Evolutionary conservation across 2,888 invertebrate species (phyloP).

Genomic region (Drosophila gaucha): DNA sequence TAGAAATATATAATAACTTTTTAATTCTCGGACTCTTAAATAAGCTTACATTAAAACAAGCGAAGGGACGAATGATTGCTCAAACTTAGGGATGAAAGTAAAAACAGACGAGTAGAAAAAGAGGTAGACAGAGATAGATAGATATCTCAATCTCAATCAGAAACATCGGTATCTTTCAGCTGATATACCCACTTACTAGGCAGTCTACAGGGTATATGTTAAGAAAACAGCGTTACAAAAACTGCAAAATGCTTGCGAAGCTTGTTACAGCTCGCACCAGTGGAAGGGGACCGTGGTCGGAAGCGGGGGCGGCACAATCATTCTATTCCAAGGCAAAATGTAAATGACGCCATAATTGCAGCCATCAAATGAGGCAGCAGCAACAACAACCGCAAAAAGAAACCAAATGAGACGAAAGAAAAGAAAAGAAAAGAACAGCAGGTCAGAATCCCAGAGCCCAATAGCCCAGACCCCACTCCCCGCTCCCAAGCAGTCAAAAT

Average conservation of each 20-base stretch:
- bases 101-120: background rate
- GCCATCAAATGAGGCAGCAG: slow-evolving; percentile 70
- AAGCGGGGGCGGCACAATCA: slow-evolving; percentile 15
- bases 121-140: background rate
- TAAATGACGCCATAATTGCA: slow-evolving; percentile 81
- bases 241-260: slow-evolving; percentile 33
- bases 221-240: slow-evolving; percentile 9
- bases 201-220: slow-evolving; percentile 1
- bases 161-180: background rate
- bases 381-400: slow-evolving; percentile 9
- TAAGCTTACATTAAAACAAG: too few relatives aligned
- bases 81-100: too few relatives aligned
- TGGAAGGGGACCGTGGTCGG: background rate
- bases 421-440: slow-evolving; percentile 28
- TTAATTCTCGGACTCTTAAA: too few relatives aligned
- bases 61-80: too few relatives aligned
- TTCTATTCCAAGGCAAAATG: slow-evolving; percentile 68
- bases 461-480: background rate
- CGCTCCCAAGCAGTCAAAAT: slow-evolving; percentile 28
- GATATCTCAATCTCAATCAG: background rate
- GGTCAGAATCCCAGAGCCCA: slow-evolving; percentile 37
- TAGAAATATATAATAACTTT: too few relatives aligned
- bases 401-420: background rate
- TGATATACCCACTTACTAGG: background rate
- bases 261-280: background rate